Evolutionary conservation across 92 coral and sea anemone genomes (phyloP).

Genomic region (Plumapathes pennacea): DNA sequence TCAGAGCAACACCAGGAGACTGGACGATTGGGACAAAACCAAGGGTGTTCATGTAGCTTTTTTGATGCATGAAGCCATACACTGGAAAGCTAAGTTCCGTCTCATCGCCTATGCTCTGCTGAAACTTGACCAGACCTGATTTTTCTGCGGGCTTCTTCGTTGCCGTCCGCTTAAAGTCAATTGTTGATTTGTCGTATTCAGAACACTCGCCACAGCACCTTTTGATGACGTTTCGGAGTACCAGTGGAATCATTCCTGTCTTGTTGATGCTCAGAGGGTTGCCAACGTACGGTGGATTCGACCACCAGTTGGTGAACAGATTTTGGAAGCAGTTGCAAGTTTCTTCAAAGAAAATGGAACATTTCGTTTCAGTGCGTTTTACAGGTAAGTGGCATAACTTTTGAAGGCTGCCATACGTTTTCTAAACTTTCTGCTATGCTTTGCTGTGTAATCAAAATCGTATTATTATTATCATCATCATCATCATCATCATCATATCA

Average conservation of each 20-base stretch:
- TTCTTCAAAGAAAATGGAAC: slow-evolving; percentile 45
- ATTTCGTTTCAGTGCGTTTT: too few species aligned
- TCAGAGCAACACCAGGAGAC: slow-evolving; percentile 87
- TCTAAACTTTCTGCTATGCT: too few species aligned
- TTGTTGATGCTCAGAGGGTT: slow-evolving; percentile 43
- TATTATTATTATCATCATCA: too few species aligned
- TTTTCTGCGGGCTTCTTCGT: slow-evolving; percentile 43
- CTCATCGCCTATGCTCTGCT: slow-evolving; percentile 55
- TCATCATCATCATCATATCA: too few species aligned
- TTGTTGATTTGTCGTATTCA: slow-evolving; percentile 39
- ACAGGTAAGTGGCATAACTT: too few species aligned
- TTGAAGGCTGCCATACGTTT: too few species aligned
- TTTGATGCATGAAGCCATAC: slow-evolving; percentile 84
- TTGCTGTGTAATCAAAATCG: too few species aligned
- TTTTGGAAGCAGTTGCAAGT: slow-evolving; percentile 85
- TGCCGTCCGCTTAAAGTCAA: slow-evolving; percentile 50
- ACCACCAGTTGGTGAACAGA: slow-evolving; percentile 92
- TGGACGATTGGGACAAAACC: slow-evolving; percentile 88
- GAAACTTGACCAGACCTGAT: slow-evolving; percentile 67
- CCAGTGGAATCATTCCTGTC: slow-evolving; percentile 81
- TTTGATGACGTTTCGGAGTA: slow-evolving; percentile 59
- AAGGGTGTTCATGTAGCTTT: slow-evolving; percentile 48
- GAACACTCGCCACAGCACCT: slow-evolving; percentile 80
- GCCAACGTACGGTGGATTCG: slow-evolving; percentile 79
- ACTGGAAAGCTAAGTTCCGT: slow-evolving; percentile 87